Percentiles rank a stretch among this genome's conserved stretches.
These are phyloP conservation scores for Goniozus legneri DNA, from an alignment of 1,140 invertebrate genomes.

Conservation along the genomic window DNA sequence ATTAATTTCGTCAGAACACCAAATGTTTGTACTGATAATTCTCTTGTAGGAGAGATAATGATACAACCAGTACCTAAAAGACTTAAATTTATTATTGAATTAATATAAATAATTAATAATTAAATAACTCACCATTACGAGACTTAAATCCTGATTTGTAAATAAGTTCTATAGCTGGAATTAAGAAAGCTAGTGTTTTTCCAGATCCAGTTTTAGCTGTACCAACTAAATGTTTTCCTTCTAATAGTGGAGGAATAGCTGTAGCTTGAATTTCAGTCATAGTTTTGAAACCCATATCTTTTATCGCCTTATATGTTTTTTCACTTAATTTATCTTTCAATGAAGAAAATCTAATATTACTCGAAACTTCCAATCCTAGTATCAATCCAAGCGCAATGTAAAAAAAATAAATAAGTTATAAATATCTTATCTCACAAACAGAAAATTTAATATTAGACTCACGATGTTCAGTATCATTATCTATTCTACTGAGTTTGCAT, in stretches of 20 bases:
- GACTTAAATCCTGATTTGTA: conserved; percentile 94
- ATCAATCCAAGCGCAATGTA: conserved; percentile 63
- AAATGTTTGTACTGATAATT: conserved; percentile 98
- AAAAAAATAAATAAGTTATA: background rate
- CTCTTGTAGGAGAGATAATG: conserved; percentile 94
- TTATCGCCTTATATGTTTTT: conserved; percentile 79
- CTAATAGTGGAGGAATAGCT: conserved; percentile 85
- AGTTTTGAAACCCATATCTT: conserved; percentile 91
- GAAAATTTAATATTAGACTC: conserved; percentile 10
- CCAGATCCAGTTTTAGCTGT: conserved; percentile 96
- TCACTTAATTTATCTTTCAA: conserved; percentile 72
- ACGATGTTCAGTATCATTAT: conserved; percentile 16
- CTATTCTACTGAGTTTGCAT: conserved; percentile 9
- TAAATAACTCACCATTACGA: conserved; percentile 74
- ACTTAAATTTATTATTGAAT: background rate
- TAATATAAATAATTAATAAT: background rate
- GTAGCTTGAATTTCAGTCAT: conserved; percentile 98
- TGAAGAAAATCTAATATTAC: conserved; percentile 60
- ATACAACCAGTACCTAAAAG: conserved; percentile 84
- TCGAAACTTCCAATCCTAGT: conserved; percentile 60
- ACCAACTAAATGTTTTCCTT: conserved; percentile 93
- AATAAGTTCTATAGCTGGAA: conserved; percentile 93
- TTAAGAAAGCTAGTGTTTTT: conserved; percentile 95
- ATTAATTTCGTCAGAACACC: conserved; percentile 94
- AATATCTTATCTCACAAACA: background rate